These are phyloP conservation scores for Metopolophium dirhodum DNA, from an alignment of 1,140 invertebrate genomes.

Conservation along the genomic window DNA sequence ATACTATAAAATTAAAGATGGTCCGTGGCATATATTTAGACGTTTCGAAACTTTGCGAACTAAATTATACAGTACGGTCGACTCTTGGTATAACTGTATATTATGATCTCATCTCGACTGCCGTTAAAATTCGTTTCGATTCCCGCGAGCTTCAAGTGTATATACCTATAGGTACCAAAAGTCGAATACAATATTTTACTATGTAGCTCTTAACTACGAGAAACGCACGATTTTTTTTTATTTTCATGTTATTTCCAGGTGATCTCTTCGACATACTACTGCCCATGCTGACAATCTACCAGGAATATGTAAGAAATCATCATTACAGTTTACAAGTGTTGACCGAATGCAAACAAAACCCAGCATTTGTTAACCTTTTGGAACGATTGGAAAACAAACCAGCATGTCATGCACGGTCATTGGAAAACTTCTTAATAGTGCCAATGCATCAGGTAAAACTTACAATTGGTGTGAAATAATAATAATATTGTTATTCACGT, in stretches of 20 bases:
- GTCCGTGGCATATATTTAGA: background rate
- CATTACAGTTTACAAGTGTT: conserved; percentile 94
- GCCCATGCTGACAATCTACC: conserved; percentile 93
- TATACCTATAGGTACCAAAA: background rate
- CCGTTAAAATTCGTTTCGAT: background rate
- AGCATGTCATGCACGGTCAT: conserved; percentile 80
- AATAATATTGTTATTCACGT: background rate
- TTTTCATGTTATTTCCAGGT: conserved; percentile 66
- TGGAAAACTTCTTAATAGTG: conserved; percentile 92
- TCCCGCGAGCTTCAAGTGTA: background rate
- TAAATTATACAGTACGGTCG: background rate
- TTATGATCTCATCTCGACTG: background rate
- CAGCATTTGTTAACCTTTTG: conserved; percentile 81
- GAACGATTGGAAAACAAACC: conserved; percentile 85
- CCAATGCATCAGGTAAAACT: conserved; percentile 89
- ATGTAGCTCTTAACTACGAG: background rate
- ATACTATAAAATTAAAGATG: conserved; percentile 1
- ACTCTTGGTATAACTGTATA: background rate
- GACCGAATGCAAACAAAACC: conserved; percentile 90
- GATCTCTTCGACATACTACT: conserved; percentile 93
- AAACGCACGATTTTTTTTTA: background rate
- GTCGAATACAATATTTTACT: background rate
- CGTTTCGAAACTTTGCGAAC: background rate
- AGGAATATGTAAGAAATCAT: conserved; percentile 93
- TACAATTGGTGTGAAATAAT: background rate